Conservation (phyloP, 2,113 vertebrate genomes). For the Sardina pilchardus region DNA sequence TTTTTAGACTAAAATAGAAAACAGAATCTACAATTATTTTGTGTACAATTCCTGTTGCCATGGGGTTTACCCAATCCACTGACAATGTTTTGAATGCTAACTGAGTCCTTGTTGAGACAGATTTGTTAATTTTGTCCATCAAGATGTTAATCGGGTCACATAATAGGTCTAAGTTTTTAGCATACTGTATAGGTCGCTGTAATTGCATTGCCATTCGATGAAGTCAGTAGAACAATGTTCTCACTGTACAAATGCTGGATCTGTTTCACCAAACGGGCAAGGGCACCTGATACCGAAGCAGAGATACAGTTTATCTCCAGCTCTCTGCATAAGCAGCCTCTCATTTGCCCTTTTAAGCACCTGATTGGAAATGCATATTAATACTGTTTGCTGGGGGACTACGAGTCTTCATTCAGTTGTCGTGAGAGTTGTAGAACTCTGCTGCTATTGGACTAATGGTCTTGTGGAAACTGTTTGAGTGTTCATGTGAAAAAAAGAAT, state of each 20-base stretch:
- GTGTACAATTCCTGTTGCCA: not conserved
- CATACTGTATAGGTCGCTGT: not conserved
- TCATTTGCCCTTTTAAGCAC: not conserved
- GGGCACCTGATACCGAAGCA: constrained; percentile 41
- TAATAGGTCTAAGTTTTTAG: not conserved
- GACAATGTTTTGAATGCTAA: constrained; percentile 14
- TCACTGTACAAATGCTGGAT: constrained; percentile 32
- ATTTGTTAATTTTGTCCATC: constrained; percentile 17
- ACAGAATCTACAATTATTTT: not conserved
- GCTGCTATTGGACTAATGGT: not conserved
- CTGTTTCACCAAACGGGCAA: constrained; percentile 32
- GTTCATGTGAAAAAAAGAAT: not conserved
- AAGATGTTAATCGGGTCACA: constrained; percentile 18
- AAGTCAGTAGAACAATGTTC: constrained; percentile 42
- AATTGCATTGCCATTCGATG: constrained; percentile 35
- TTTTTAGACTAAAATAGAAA: not conserved
- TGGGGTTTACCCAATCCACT: not conserved
- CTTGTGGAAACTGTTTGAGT: not conserved
- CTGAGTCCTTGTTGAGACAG: constrained; percentile 11
- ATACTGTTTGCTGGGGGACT: constrained; percentile 9
- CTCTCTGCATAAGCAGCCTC: constrained; percentile 13
- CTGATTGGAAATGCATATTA: constrained; percentile 16
- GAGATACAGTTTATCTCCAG: constrained; percentile 36
- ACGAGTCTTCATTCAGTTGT: not conserved
- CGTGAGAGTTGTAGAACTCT: not conserved